Base-by-base conservation (phyloP, 2,888 invertebrate species). In the Xestia c-nigrum region DNA sequence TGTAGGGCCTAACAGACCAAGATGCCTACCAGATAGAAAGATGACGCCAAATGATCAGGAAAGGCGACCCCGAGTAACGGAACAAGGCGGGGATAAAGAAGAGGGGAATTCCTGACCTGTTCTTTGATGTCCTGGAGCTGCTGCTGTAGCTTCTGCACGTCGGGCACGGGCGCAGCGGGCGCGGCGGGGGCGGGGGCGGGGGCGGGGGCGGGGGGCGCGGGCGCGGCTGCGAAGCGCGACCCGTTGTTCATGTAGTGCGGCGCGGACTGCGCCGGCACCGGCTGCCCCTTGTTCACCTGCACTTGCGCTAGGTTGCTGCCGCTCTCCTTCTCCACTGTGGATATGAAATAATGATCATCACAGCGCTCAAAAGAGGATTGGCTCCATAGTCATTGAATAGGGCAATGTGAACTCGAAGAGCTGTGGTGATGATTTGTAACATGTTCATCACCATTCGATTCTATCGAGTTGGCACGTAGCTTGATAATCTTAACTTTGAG, bases 91-190 rank as follows among this genome's bases (percentile, higher is more conserved):
- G 31, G 31, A 31, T 3, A 31, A 65, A 5, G n/a, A 55, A 50
- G 43, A 1, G 6, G 19, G 10, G 38, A 52, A 6, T 12, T 21
- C 19, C 40, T 57, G 92, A 99, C 99, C 98, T 99, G 99, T 95
- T 99, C 99, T 93, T 99, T 99, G 90, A 99, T 99, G 93, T 99
- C 99, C 94, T 99, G 99, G 82, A 99, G 95, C 92, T 99, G 99
- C 76, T 96, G 96, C 85, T 96, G 96, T 52, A 96, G 91, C 68
- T 96, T 96, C 93, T 99, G 99, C 76, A 99, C 98, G 94, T 99
- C 99, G 78, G 95, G 92, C 64, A 91, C 92, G 64, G 83, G 61
- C 85, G 75, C 66, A 72, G 59, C 47, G 19, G 70, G 65, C 46
- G 46, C 46, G 12, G 46, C 93, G 40, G 87, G 91, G 38, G 87